Percentiles rank a stretch among this genome's conserved stretches.
Conservation (phyloP, 2,888 invertebrate species). For the Pteria penguin region DNA sequence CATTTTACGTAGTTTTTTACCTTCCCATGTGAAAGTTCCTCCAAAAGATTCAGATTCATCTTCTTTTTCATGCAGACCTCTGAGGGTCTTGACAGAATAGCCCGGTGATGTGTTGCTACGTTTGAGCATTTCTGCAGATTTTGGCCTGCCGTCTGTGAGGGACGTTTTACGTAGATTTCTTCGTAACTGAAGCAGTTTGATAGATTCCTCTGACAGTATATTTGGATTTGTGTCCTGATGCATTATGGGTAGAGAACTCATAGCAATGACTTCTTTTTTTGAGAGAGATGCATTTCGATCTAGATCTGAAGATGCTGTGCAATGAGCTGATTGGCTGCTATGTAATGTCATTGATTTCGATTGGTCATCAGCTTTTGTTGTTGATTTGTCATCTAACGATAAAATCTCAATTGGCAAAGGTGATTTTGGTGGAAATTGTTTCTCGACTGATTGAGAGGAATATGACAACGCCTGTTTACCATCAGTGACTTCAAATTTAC, state of each 20-base stretch:
- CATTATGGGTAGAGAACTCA: neutral
- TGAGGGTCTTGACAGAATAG: conserved; percentile 21
- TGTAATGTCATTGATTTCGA: neutral
- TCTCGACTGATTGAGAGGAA: conserved; percentile 17
- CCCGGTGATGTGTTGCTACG: conserved; percentile 11
- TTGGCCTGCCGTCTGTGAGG: conserved; percentile 23
- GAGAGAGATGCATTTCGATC: neutral
- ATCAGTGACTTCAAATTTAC: conserved; percentile 57
- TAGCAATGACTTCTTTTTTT: neutral
- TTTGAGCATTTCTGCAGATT: conserved; percentile 32
- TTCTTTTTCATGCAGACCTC: conserved; percentile 9
- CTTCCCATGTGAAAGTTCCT: conserved; percentile 47
- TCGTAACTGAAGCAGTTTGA: conserved; percentile 16
- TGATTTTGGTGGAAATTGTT: conserved; percentile 36
- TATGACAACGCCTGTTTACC: neutral
- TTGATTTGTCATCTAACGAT: neutral
- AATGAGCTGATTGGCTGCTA: neutral
- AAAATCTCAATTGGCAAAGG: too few relatives aligned
- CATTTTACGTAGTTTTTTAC: conserved; percentile 82
- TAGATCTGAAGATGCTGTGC: neutral
- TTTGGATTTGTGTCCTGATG: neutral
- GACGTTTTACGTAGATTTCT: conserved; percentile 30
- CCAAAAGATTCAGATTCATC: neutral
- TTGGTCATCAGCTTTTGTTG: neutral
- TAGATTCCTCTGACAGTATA: conserved; percentile 4